phyloP scores from a whole-genome alignment of 2,113 vertebrate species.

The Empidonax traillii region DNA sequence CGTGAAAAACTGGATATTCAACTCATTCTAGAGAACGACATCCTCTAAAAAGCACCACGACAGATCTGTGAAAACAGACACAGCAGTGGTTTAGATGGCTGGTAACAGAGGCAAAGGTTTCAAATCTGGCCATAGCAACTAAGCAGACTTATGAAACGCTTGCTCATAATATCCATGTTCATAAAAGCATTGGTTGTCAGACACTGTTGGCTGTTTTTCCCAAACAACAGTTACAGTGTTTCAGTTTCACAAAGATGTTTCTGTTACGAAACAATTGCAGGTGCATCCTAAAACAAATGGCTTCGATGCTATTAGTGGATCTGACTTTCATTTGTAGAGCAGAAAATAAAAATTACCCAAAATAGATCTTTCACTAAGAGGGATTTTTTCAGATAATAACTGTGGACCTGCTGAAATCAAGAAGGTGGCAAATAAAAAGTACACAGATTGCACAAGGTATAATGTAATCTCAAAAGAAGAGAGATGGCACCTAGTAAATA shows the following conservation, averaged over 20 bases:
- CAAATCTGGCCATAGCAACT: not conserved
- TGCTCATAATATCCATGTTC: not conserved
- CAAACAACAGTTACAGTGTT: conserved; percentile 17
- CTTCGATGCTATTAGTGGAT: not conserved
- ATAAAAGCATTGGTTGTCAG: conserved; percentile 9
- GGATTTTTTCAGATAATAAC: not conserved
- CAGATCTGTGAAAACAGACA: not conserved
- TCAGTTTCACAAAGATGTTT: conserved; percentile 20
- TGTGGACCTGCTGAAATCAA: not conserved
- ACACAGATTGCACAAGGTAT: not conserved
- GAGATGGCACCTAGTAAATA: not conserved
- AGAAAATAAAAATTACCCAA: conserved; percentile 17
- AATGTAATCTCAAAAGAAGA: conserved; percentile 17
- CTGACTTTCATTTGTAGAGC: conserved; percentile 13
- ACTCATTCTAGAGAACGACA: not conserved
- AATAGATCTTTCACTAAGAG: not conserved
- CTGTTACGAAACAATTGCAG: not conserved
- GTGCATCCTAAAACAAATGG: conserved; percentile 30
- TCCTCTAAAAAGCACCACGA: not conserved
- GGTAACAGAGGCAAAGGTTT: not conserved
- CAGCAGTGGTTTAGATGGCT: not conserved
- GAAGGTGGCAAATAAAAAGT: conserved; percentile 21
- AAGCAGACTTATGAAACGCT: not conserved
- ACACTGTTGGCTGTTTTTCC: not conserved
- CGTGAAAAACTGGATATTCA: not conserved